A percentile compares a stretch with the other conserved stretches of the same genome.
These are phyloP conservation scores for Orius laevigatus DNA, from an alignment of 1,140 invertebrate genomes.

Conservation along the genomic window DNA sequence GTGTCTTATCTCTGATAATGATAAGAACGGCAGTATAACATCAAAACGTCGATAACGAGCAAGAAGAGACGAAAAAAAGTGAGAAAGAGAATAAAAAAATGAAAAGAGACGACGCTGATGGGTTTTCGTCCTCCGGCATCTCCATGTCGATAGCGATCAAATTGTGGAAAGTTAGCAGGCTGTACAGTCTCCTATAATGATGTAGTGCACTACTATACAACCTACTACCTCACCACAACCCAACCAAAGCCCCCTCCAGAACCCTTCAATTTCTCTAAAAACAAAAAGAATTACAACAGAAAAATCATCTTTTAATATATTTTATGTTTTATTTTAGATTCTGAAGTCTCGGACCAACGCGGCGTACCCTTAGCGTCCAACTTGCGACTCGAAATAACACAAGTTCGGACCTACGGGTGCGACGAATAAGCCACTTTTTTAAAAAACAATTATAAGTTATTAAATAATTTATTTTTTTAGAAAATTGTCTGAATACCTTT, in stretches of 20 bases:
- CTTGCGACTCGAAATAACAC: constrained; percentile 28
- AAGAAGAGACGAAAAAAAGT: too few species aligned
- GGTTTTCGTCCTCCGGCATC: too few species aligned
- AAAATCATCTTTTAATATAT: not conserved
- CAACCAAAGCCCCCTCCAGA: constrained; percentile 21
- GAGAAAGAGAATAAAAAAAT: too few species aligned
- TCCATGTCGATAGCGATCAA: constrained; percentile 6
- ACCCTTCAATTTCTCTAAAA: constrained; percentile 14
- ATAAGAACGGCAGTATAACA: too few species aligned
- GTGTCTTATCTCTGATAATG: too few species aligned
- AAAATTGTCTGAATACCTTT: not conserved
- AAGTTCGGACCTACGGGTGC: constrained; percentile 36
- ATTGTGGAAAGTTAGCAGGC: constrained; percentile 54
- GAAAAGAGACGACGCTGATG: too few species aligned
- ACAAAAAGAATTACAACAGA: not conserved
- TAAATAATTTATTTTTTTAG: not conserved
- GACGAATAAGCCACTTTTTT: constrained; percentile 16
- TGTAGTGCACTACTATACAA: constrained; percentile 58
- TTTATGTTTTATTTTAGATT: not conserved
- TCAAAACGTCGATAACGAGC: too few species aligned
- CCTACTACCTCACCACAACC: constrained; percentile 55
- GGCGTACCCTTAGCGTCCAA: constrained; percentile 31
- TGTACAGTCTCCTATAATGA: constrained; percentile 49
- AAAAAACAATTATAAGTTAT: not conserved
- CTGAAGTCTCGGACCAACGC: constrained; percentile 17